phyloP scores from a whole-genome alignment of 2,888 invertebrate genomes.

The Acanthosepion esculentum region DNA sequence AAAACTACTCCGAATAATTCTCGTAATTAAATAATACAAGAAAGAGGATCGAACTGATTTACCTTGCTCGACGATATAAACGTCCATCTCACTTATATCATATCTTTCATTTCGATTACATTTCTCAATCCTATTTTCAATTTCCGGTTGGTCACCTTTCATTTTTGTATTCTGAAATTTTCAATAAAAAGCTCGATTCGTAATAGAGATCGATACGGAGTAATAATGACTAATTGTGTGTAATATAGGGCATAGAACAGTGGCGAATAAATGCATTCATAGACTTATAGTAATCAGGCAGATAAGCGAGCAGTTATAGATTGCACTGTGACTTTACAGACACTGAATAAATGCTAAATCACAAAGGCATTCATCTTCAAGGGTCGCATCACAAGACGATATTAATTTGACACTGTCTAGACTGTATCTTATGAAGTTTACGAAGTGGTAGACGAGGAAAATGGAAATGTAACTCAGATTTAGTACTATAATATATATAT shows the following conservation, averaged over 20 bases:
- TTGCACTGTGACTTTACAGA: background rate
- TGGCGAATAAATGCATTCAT: background rate
- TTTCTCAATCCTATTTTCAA: background rate
- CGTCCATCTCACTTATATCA: background rate
- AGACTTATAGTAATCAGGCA: background rate
- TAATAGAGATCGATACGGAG: background rate
- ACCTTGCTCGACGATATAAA: background rate
- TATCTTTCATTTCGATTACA: background rate
- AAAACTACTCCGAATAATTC: too few relatives aligned
- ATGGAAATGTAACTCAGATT: background rate
- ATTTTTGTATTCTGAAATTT: background rate
- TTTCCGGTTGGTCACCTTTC: background rate
- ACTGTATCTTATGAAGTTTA: background rate
- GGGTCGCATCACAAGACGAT: background rate
- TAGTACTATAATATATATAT: background rate
- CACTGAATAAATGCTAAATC: background rate
- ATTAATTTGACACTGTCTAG: constrained; percentile 33
- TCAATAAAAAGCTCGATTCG: background rate
- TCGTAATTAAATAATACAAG: too few relatives aligned
- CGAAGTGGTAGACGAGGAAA: background rate
- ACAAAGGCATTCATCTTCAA: background rate
- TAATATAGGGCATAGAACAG: background rate
- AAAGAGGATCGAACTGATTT: background rate
- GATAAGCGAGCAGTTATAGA: constrained; percentile 7
- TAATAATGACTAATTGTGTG: background rate